Evolutionary conservation across 2,113 vertebrate genomes (phyloP).

Genomic region (Steatornis caripensis): DNA sequence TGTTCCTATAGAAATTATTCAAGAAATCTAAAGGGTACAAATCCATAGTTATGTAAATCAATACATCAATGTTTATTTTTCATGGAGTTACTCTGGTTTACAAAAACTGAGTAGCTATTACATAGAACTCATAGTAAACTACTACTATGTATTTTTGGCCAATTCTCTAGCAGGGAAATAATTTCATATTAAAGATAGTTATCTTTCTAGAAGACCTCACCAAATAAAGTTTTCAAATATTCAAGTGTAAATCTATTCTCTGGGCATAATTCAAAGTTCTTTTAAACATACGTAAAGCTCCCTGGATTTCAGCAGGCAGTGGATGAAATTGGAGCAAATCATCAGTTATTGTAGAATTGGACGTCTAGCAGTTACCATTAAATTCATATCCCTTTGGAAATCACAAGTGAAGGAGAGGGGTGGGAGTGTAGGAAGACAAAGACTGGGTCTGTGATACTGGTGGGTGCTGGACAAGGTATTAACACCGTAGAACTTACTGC

Average conservation of each 20-base stretch:
- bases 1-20: not conserved
- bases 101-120: not conserved
- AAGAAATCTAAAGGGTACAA: not conserved
- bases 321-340: not conserved
- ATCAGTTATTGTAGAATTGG: not conserved
- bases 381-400: not conserved
- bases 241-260: not conserved
- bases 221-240: not conserved
- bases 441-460: not conserved
- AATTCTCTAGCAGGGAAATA: not conserved
- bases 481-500: not conserved
- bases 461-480: not conserved
- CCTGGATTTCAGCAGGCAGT: not conserved
- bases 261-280: not conserved
- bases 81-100: not conserved
- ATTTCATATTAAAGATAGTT: not conserved
- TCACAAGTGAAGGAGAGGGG: not conserved
- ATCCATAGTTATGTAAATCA: not conserved
- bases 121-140: not conserved
- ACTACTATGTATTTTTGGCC: not conserved
- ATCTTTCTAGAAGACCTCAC: not conserved
- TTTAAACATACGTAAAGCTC: not conserved
- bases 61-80: not conserved
- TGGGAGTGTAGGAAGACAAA: not conserved
- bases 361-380: not conserved